Base-by-base conservation (phyloP, 2,797 vertebrate species). In the Etheostoma nigrum region DNA sequence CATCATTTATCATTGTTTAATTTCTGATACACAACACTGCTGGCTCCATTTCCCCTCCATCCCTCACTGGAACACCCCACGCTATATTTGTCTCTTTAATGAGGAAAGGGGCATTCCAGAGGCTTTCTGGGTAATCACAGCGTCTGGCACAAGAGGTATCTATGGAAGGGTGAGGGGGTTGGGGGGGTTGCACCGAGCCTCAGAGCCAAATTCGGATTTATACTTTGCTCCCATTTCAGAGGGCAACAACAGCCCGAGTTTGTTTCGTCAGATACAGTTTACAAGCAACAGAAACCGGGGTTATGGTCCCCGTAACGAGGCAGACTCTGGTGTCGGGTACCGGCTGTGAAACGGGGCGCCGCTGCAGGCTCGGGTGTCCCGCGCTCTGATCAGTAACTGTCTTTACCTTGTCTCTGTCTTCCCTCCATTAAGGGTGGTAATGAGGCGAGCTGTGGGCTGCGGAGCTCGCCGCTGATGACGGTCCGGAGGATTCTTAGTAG, bases 61-160 rank as follows among this genome's bases (percentile, higher is more conserved):
- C 79, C 74, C 79, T 55, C 81, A 4, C 59, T 13, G 82, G 87
- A 84, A 85, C 70, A 55, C 66, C 21, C 82, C 4, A 18, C 11
- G 69, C 93, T 95, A 95, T 92, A 92, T 94, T 89, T 89, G 88
- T 90, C 89, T 75, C 86, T 85, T 88, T 93, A 92, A 90, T 92
- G 88, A 94, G 84, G 79, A 83, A 67, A 75, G 68, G 76, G 85
- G 83, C 78, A 93, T 93, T 91, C 91, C 93, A 88, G 62, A 45
- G 84, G 85, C 82, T 87, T 78, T 92, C 79, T 78, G 84, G 78
- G 83, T 92, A 91, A 94, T 93, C 89, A 57, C 84, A 83, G 76
- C 49, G 88, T 91, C 90, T 92, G 87, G 86, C 82, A 90, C 83
- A 87, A 82, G 85, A 81, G 81, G 83, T 81, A 87, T 74, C 54